These are phyloP conservation scores for Anguilla rostrata DNA, from an alignment of 2,113 vertebrate genomes.

Conservation along the genomic window DNA sequence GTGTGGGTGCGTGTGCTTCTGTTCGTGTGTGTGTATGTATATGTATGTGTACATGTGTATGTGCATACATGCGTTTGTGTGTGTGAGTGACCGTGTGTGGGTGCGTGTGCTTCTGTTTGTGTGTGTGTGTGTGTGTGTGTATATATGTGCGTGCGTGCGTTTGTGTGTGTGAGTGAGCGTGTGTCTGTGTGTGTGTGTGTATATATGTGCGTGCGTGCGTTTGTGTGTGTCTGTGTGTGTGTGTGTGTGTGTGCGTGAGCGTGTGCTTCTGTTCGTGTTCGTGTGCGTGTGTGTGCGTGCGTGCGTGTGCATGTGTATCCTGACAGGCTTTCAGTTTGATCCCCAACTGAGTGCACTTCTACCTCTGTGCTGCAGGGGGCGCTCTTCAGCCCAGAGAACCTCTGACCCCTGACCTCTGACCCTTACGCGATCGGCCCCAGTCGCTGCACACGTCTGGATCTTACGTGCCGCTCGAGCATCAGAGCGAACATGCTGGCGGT, in stretches of 20 bases:
- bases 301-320: neutral
- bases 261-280: too few species aligned
- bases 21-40: neutral
- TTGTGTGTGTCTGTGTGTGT: too few species aligned
- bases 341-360: neutral
- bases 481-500: neutral
- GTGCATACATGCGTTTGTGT: constrained; percentile 44
- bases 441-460: neutral
- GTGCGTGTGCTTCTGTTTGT: too few species aligned
- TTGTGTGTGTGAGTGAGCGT: too few species aligned
- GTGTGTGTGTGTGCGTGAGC: too few species aligned
- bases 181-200: too few species aligned
- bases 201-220: too few species aligned
- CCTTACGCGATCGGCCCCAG: neutral
- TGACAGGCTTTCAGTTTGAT: too few species aligned
- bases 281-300: neutral
- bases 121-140: too few species aligned
- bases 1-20: too few species aligned
- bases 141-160: too few species aligned
- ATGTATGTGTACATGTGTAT: constrained; percentile 10
- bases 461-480: neutral
- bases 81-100: constrained; percentile 16
- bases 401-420: constrained; percentile 15
- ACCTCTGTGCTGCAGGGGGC: neutral
- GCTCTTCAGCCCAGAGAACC: neutral